phyloP scores from a whole-genome alignment of 2,888 invertebrate genomes.

The Cerastis rubricosa region DNA sequence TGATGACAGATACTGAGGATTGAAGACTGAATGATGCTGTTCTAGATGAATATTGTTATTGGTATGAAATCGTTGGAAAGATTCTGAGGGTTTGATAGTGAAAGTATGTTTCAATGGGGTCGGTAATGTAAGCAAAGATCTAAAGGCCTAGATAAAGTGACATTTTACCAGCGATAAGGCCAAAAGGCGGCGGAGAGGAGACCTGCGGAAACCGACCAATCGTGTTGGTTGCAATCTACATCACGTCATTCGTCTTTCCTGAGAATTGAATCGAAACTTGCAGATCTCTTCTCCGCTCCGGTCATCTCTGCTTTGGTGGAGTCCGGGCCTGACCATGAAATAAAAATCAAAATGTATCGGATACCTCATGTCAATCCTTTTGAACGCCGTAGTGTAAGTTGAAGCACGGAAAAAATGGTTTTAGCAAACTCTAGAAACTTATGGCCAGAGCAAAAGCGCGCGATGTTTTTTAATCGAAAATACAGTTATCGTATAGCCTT shows the following conservation, averaged over 20 bases:
- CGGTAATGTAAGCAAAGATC: not conserved
- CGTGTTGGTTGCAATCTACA: not conserved
- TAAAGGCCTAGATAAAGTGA: not conserved
- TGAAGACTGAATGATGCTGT: conserved; percentile 51
- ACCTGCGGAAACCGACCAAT: not conserved
- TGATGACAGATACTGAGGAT: conserved; percentile 62
- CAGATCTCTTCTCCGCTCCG: not conserved
- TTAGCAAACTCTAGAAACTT: not conserved
- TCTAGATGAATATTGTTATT: conserved; percentile 10
- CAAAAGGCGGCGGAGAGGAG: not conserved
- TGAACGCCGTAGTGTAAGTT: not conserved
- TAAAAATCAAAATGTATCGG: not conserved
- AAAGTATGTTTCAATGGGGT: conserved; percentile 20
- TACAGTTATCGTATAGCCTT: too few species aligned
- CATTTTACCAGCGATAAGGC: not conserved
- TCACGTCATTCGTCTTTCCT: not conserved
- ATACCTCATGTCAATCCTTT: not conserved
- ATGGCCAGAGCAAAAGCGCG: too few species aligned
- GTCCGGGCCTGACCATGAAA: not conserved
- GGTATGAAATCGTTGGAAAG: conserved; percentile 10
- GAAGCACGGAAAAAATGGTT: too few species aligned
- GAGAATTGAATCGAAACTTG: not conserved
- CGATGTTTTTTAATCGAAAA: too few species aligned
- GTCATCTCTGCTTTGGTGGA: not conserved
- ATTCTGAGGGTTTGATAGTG: conserved; percentile 16